phyloP scores from a whole-genome alignment of 2,888 invertebrate species.

The Sylvicola cinctus region DNA sequence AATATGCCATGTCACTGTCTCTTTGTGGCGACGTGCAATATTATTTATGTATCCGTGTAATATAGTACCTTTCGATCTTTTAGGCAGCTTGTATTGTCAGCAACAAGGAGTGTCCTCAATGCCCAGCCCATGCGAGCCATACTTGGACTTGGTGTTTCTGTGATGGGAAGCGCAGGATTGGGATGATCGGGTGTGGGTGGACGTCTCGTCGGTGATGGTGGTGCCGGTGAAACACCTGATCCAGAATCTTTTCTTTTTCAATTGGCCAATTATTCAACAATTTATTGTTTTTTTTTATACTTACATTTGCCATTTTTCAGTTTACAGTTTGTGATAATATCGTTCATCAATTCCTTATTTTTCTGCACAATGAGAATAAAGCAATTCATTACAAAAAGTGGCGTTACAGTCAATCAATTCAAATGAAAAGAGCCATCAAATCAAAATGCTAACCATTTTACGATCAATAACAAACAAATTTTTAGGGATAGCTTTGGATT shows the following conservation, averaged over 20 bases:
- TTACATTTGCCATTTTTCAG: constrained; percentile 39
- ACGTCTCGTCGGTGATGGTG: constrained; percentile 31
- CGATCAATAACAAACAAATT: too few species aligned
- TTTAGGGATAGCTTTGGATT: too few species aligned
- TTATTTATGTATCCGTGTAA: too few species aligned
- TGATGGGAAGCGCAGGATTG: constrained; percentile 43
- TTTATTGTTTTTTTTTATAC: constrained; percentile 1
- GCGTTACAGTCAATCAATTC: too few species aligned
- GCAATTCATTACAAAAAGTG: constrained; percentile 3
- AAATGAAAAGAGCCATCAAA: too few species aligned
- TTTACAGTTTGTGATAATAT: constrained; percentile 42
- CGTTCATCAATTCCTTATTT: constrained; percentile 57
- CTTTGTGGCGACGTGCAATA: too few species aligned
- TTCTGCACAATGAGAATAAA: constrained; percentile 35
- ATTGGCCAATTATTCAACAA: not conserved
- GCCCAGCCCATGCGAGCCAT: constrained; percentile 49
- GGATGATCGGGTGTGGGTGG: constrained; percentile 40
- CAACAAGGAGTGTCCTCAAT: constrained; percentile 41
- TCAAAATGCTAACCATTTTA: too few species aligned
- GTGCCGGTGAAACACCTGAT: constrained; percentile 25
- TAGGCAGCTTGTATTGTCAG: constrained; percentile 38
- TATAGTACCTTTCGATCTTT: constrained; percentile 42
- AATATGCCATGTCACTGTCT: too few species aligned
- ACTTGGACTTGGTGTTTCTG: constrained; percentile 41
- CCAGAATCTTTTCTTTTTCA: constrained; percentile 28